These are phyloP conservation scores for Lumbricus terrestris DNA, from an alignment of 2,888 invertebrate genomes.

Conservation along the genomic window DNA sequence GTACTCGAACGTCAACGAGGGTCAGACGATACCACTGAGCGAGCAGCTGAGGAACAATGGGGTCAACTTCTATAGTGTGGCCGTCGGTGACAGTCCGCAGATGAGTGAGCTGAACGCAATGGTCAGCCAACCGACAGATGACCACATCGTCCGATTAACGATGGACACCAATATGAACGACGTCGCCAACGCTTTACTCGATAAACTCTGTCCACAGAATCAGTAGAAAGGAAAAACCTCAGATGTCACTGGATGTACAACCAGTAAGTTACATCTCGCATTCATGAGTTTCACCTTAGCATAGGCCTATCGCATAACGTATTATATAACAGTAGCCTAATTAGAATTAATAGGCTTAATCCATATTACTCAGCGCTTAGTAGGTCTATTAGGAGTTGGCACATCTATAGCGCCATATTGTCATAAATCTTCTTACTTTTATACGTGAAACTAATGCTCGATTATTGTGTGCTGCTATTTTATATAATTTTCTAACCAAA, in stretches of 20 bases:
- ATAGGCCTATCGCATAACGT: too few species aligned
- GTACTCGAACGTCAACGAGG: constrained; percentile 37
- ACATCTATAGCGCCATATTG: too few species aligned
- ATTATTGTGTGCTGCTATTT: too few species aligned
- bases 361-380: too few species aligned
- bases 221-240: neutral
- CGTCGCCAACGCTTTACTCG: constrained; percentile 14
- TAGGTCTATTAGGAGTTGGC: too few species aligned
- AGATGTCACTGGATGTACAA: neutral
- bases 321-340: too few species aligned
- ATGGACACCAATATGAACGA: neutral
- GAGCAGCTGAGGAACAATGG: constrained; percentile 28
- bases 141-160: constrained; percentile 41
- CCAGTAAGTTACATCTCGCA: neutral
- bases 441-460: too few species aligned
- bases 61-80: constrained; percentile 33
- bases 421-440: too few species aligned
- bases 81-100: constrained; percentile 32
- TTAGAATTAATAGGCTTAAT: too few species aligned
- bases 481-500: too few species aligned
- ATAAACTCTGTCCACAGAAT: constrained; percentile 19
- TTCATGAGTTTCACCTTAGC: too few species aligned
- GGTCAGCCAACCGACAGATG: constrained; percentile 47
- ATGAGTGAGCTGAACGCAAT: constrained; percentile 46
- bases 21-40: constrained; percentile 35